Evolutionary conservation across 2,797 vertebrate species (phyloP).

Genomic region (Smutsia temminckii): DNA sequence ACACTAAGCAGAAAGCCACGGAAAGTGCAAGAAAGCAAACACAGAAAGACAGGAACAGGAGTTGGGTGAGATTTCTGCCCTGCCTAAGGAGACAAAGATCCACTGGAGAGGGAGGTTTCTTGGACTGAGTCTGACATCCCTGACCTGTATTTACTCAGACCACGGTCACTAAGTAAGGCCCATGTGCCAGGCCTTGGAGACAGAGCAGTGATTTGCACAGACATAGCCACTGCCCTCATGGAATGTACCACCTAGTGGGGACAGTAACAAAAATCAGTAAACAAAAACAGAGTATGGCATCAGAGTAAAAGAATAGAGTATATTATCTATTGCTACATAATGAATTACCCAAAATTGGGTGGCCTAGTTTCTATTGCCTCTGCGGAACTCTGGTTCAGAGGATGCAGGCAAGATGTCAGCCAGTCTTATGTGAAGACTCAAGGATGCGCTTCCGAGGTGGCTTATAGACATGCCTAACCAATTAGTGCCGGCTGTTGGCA

Average conservation of each 20-base stretch:
- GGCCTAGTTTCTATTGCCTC: not conserved
- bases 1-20: not conserved
- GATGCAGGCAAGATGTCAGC: too few relatives aligned
- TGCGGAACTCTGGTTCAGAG: not conserved
- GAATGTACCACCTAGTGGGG: accelerated
- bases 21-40: not conserved
- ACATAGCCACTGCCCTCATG: accelerated
- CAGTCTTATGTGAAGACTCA: not conserved
- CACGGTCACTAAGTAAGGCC: not conserved
- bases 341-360: not conserved
- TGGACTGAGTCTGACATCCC: not conserved
- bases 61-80: not conserved
- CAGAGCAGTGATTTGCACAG: accelerated
- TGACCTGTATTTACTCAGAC: accelerated
- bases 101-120: too few relatives aligned
- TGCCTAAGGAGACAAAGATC: not conserved
- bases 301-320: not conserved
- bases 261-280: not conserved
- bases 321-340: not conserved
- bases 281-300: not conserved
- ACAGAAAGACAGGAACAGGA: not conserved
- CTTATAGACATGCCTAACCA: not conserved
- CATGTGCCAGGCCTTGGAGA: accelerated
- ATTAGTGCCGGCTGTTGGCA: not conserved
- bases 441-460: not conserved